Base-by-base conservation (phyloP, 2,888 invertebrate genomes). In the Epinotia demarniana region DNA sequence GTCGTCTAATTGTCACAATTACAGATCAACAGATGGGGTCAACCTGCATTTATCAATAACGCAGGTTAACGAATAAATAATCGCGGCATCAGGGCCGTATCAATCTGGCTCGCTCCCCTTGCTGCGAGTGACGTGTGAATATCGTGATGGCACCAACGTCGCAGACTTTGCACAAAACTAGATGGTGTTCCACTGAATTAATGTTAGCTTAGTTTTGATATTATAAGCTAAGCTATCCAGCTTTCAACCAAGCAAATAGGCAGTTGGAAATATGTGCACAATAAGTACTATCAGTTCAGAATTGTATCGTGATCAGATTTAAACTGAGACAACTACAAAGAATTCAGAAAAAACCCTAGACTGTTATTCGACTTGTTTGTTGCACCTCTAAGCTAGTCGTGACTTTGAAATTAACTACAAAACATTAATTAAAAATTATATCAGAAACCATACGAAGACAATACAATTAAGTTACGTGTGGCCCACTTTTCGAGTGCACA, bases 1-100 rank as follows among this genome's bases (percentile, higher is more conserved):
- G 62, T 68, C n/a, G 11, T 33, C 49, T 62, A 67, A 72, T 75
- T 72, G 66, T 67, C 78, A 76, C 84, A 85, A 84, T 85, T 85
- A 78, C 79, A 79, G 79, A 82, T 81, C 81, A 78, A 79, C 85
- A 86, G 89, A 89, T 89, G 83, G 88, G 91, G 91, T 91, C 91
- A 91, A 90, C 82, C 88, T 83, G 85, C 84, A 90, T 90, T 89
- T 86, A 89, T 89, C 70, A 71, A 87, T 80, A 81, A 80, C 80
- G 82, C 87, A 91, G 92, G 92, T 92, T 92, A 92, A 93, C 90
- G 88, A 92, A 86, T 91, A 93, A 92, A 93, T 91, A 90, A 89
- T 86, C 87, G 83, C 85, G 86, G 84, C 87, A 84, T 77, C 91
- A 90, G 84, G 93, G 94, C 86, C 92, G 87, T 90, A 90, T 92